Evolutionary conservation across 2,888 invertebrate genomes (phyloP).

Genomic region (Elegia similella): DNA sequence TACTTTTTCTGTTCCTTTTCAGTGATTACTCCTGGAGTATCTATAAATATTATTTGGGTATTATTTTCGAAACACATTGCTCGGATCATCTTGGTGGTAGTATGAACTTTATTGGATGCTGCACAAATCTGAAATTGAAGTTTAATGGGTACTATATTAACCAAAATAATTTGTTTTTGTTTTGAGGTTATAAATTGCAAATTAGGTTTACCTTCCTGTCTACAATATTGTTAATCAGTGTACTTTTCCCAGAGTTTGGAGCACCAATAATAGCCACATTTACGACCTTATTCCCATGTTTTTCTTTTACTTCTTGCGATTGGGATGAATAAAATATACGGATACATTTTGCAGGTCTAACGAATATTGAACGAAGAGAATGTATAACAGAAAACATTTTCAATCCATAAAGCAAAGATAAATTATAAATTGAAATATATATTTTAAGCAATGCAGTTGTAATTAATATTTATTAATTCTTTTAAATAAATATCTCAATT

Average conservation of each 20-base stretch:
- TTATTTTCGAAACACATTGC: constrained; percentile 88
- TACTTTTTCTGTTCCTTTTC: constrained; percentile 86
- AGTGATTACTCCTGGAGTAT: constrained; percentile 95
- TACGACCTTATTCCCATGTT: constrained; percentile 64
- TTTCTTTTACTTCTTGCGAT: constrained; percentile 46
- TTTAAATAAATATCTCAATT: no score
- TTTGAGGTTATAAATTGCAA: not conserved
- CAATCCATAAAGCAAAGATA: not conserved
- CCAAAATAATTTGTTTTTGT: no score
- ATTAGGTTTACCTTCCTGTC: constrained; percentile 85
- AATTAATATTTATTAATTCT: no score
- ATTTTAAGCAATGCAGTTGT: not conserved
- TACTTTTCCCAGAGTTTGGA: constrained; percentile 98
- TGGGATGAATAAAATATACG: constrained; percentile 51
- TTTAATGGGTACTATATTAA: no score
- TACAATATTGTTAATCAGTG: constrained; percentile 93
- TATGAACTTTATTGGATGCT: constrained; percentile 95
- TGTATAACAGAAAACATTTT: not conserved
- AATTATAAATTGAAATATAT: not conserved
- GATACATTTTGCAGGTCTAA: not conserved
- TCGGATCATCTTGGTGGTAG: constrained; percentile 87
- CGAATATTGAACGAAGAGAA: constrained; percentile 26
- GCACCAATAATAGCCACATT: constrained; percentile 94
- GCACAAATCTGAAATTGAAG: constrained; percentile 88
- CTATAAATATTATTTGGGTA: constrained; percentile 94